Percentiles rank a stretch among this genome's conserved stretches.
Evolutionary conservation across 1,140 invertebrate species (phyloP).

Genomic region (Sipha flava): DNA sequence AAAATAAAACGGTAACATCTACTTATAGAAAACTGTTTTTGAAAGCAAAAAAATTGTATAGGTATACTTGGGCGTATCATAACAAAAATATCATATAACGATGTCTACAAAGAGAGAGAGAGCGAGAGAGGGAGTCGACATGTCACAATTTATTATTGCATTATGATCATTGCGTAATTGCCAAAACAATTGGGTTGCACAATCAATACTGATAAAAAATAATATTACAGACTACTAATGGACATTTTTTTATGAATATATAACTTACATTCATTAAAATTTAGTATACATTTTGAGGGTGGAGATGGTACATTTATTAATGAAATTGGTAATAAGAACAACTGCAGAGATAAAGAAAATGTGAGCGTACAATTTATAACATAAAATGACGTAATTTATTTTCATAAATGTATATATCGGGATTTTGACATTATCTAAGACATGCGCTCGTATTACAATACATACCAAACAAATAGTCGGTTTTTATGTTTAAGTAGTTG

Average conservation of each 20-base stretch:
- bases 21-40: neutral
- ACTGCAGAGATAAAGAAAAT: too few relatives aligned
- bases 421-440: neutral
- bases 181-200: slow-evolving; percentile 6
- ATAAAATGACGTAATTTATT: neutral
- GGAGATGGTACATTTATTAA: too few relatives aligned
- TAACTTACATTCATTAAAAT: too few relatives aligned
- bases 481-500: slow-evolving; percentile 30
- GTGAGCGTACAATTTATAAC: too few relatives aligned
- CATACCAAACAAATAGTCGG: neutral
- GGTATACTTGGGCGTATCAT: neutral
- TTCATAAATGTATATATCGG: neutral
- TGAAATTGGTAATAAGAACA: too few relatives aligned
- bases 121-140: neutral
- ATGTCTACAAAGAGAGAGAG: neutral
- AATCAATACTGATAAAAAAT: neutral
- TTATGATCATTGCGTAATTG: neutral
- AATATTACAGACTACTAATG: neutral
- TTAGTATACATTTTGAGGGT: too few relatives aligned
- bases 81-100: neutral
- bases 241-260: neutral
- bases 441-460: too few relatives aligned
- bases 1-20: neutral
- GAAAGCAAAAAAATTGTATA: neutral
- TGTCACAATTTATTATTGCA: neutral